phyloP scores from a whole-genome alignment of 2,113 vertebrate genomes.

The Dunckerocampus dactyliophorus region DNA sequence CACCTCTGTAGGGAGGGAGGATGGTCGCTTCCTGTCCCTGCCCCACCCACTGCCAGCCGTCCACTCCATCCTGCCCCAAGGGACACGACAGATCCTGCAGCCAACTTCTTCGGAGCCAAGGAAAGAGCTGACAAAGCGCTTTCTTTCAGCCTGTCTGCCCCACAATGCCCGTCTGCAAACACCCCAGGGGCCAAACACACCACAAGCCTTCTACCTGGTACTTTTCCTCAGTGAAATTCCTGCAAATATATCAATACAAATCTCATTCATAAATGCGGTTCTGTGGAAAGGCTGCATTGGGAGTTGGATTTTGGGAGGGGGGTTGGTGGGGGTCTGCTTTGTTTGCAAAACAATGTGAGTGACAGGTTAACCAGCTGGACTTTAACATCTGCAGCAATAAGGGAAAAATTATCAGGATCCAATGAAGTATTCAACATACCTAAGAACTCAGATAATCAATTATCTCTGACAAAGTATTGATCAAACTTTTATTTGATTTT shows the following conservation, averaged over 20 bases:
- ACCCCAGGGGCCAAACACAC: constrained; percentile 23
- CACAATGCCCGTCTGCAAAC: constrained; percentile 20
- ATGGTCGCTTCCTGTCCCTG: constrained; percentile 40
- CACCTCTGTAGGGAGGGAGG: constrained; percentile 31
- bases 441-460: no score
- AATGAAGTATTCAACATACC: no score
- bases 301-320: not conserved
- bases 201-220: constrained; percentile 9
- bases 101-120: constrained; percentile 6
- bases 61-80: constrained; percentile 36
- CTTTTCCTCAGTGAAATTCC: no score
- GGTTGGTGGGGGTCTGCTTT: constrained; percentile 16
- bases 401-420: not conserved
- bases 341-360: constrained; percentile 20
- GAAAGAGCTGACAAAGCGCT: constrained; percentile 56
- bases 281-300: constrained; percentile 7
- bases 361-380: constrained; percentile 20
- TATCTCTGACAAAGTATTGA: no score
- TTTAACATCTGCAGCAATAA: constrained; percentile 16
- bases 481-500: no score
- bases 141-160: constrained; percentile 43
- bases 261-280: constrained; percentile 47
- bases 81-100: constrained; percentile 24
- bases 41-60: constrained; percentile 42
- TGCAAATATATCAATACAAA: constrained; percentile 57